Percentiles rank a stretch among this genome's conserved stretches.
phyloP scores from a whole-genome alignment of 2,797 vertebrate genomes.

The Threskiornis aethiopicus region DNA sequence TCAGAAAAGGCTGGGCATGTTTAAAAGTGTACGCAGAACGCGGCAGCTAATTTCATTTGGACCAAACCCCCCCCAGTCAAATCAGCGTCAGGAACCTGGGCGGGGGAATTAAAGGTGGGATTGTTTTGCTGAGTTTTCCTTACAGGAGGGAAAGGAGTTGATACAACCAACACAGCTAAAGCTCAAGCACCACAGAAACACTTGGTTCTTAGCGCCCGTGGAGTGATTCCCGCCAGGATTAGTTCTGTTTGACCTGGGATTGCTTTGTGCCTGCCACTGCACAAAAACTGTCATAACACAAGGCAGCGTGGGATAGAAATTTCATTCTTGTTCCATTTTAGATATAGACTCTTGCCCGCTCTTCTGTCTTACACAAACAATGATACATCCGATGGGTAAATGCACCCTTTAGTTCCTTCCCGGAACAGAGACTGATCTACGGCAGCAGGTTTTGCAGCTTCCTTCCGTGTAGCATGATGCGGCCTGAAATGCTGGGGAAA shows the following conservation, averaged over 20 bases:
- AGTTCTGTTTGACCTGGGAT: not conserved
- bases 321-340: not conserved
- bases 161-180: not conserved
- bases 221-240: not conserved
- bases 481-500: not conserved
- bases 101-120: not conserved
- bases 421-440: not conserved
- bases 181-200: not conserved
- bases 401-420: not conserved
- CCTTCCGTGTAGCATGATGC: not conserved
- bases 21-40: not conserved
- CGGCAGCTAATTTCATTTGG: not conserved
- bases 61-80: not conserved
- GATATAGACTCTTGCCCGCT: not conserved
- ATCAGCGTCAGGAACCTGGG: fast-evolving
- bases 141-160: not conserved
- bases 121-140: not conserved
- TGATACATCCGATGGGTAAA: fast-evolving
- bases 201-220: not conserved
- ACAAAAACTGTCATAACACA: not conserved
- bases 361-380: not conserved
- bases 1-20: not conserved
- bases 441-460: not conserved
- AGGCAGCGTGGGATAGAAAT: not conserved
- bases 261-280: not conserved